Conservation (phyloP, 2,888 invertebrate species). For the Eupithecia centaureata region DNA sequence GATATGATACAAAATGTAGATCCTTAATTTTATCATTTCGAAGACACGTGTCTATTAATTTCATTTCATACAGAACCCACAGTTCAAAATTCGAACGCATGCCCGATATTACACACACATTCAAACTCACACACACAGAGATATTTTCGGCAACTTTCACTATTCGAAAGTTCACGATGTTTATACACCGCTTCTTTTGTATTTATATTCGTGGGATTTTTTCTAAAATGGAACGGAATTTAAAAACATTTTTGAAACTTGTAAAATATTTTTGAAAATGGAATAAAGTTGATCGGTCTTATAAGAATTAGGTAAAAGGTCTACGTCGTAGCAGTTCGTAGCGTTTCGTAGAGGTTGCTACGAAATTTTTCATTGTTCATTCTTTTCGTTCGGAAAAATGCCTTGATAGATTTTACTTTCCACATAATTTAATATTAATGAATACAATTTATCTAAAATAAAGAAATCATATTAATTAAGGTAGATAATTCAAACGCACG, state of each 20-base stretch:
- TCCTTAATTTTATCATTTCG: no score
- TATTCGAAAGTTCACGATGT: constrained; percentile 52
- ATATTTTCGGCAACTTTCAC: constrained; percentile 55
- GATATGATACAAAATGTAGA: no score
- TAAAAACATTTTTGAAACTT: neutral
- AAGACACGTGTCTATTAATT: no score
- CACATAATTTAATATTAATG: neutral
- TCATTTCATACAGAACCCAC: constrained; percentile 28
- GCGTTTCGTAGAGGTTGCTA: neutral
- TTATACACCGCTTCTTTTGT: neutral
- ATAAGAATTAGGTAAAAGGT: neutral
- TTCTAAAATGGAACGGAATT: neutral
- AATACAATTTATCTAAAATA: no score
- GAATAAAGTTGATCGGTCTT: neutral
- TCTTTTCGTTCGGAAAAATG: neutral
- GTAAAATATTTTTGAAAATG: no score
- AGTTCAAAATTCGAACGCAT: constrained; percentile 52
- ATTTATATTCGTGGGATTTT: constrained; percentile 25
- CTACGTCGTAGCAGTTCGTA: constrained; percentile 9
- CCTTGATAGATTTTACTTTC: neutral
- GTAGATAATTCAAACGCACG: no score
- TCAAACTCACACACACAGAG: constrained; percentile 34
- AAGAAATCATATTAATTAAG: no score
- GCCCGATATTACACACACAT: constrained; percentile 47
- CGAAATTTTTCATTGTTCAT: neutral